Conservation (phyloP, 2,888 invertebrate species). For the Hyppa rectilinea region DNA sequence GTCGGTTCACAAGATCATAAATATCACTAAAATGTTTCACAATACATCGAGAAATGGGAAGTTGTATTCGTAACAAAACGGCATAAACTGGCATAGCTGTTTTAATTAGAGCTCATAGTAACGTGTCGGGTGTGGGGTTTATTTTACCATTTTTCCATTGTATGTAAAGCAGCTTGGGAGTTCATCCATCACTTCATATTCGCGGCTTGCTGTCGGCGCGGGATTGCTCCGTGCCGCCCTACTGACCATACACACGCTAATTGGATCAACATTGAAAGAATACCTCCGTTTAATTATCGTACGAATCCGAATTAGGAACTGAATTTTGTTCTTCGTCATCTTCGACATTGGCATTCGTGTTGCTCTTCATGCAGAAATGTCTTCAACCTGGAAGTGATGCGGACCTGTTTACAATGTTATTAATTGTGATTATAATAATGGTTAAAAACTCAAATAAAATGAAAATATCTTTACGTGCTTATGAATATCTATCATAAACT, state of each 20-base stretch:
- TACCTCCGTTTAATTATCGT: constrained; percentile 67
- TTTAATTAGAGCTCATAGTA: constrained; percentile 88
- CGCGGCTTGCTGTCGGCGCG: constrained; percentile 80
- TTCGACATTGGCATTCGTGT: constrained; percentile 49
- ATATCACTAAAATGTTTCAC: constrained; percentile 74
- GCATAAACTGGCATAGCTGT: constrained; percentile 82
- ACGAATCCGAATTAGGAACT: constrained; percentile 66
- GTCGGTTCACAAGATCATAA: constrained; percentile 76
- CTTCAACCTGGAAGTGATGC: constrained; percentile 30
- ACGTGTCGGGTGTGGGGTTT: constrained; percentile 81
- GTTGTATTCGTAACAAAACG: constrained; percentile 77
- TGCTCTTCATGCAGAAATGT: constrained; percentile 54
- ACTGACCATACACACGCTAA: constrained; percentile 78
- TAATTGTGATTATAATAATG: not conserved
- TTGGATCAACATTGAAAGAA: constrained; percentile 77
- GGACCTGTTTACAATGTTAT: constrained; percentile 25
- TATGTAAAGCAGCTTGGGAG: constrained; percentile 86
- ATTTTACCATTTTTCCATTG: constrained; percentile 86
- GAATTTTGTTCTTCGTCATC: constrained; percentile 64
- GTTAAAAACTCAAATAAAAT: not conserved
- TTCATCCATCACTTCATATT: constrained; percentile 90
- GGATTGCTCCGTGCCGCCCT: constrained; percentile 77
- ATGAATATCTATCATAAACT: not conserved
- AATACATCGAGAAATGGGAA: constrained; percentile 79
- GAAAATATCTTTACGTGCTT: not conserved